Evolutionary conservation across 2,113 vertebrate genomes (phyloP), one percentile per base, ranked within the genome.

Genomic region (Atlantisia rogersi): DNA sequence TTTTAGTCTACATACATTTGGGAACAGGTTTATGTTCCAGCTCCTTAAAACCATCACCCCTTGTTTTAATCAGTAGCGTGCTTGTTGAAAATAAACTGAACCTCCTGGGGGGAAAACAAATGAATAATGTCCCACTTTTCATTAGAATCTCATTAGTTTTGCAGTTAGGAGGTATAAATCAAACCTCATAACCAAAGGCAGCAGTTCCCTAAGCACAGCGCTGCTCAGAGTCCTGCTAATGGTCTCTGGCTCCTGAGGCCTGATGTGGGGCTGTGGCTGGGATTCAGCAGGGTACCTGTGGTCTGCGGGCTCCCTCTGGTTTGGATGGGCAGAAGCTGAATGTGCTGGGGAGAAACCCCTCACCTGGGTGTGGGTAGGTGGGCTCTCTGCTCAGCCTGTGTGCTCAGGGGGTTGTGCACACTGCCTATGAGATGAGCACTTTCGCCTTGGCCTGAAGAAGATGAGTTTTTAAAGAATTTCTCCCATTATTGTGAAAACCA

Each of bases 101-200:
- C 68, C 73, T 86, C 75, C 85, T 73, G 69, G 29, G 76, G 82
- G 42, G 6, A 26, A 37, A 70, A 35, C 52, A 91, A 96, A 75
- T 84, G 42, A 88, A 42, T 75, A 71, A 91, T 68, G 80, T 78
- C 86, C 92, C 80, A 70, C 86, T 92, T 88, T 86, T 94, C 91
- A 91, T 92, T 94, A 68, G 60, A 88, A 70, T 91, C 92, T 94
- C 80, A 63, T 96, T 94, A 92, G 56, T 90, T 92, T 83, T 86
- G 80, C n/a, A 92, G 86, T 93, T 88, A 32, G 29, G 46, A 86
- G 83, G 83, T 90, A 94, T 94, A 90, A 97, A 92, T 96, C 67
- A 93, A 46, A 90, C 86, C 69, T 15, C 44, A 14, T 77, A 86
- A 90, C 68, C 0, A 0, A 86, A 92, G 73, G 1, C 90, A 92